Percentiles rank a stretch among this genome's conserved stretches.
phyloP scores from a whole-genome alignment of 92 coral and sea anemone species.

The Parazoanthus swiftii region DNA sequence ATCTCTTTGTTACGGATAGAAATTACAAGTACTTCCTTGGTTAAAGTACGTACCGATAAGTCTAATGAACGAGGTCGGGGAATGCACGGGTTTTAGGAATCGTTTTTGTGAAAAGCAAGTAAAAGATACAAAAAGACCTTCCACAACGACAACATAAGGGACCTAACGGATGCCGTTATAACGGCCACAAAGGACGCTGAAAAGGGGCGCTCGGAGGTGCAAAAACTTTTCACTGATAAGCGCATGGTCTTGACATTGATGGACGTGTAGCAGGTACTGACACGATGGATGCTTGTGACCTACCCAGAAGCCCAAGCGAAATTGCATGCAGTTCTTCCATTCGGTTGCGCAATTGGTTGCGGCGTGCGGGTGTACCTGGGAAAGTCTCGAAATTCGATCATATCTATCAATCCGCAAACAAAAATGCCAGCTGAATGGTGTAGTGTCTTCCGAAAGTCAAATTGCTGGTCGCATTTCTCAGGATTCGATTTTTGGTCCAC shows the following conservation, averaged over 20 bases:
- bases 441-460: too few relatives aligned
- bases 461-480: too few relatives aligned
- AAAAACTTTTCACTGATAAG: slow-evolving; percentile 52
- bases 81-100: slow-evolving; percentile 47
- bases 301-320: too few relatives aligned
- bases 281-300: too few relatives aligned
- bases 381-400: slow-evolving; percentile 22
- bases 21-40: slow-evolving; percentile 23
- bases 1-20: slow-evolving; percentile 35
- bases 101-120: slow-evolving; percentile 46
- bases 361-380: slow-evolving; percentile 72
- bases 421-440: too few relatives aligned
- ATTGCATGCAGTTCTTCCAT: slow-evolving; percentile 58
- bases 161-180: slow-evolving; percentile 63
- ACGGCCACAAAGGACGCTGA: slow-evolving; percentile 1
- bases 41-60: slow-evolving; percentile 49
- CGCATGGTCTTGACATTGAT: slow-evolving; percentile 64
- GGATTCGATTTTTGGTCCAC: too few relatives aligned
- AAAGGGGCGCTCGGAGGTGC: slow-evolving; percentile 27
- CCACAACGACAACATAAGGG: slow-evolving; percentile 46
- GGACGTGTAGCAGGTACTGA: slow-evolving; percentile 57
- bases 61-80: slow-evolving; percentile 4
- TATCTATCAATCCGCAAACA: too few relatives aligned
- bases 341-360: slow-evolving; percentile 70
- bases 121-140: slow-evolving; percentile 46